Evolutionary conservation across 1,140 invertebrate genomes (phyloP), one percentile per base, ranked within the genome.

Genomic region (Halyomorpha halys): DNA sequence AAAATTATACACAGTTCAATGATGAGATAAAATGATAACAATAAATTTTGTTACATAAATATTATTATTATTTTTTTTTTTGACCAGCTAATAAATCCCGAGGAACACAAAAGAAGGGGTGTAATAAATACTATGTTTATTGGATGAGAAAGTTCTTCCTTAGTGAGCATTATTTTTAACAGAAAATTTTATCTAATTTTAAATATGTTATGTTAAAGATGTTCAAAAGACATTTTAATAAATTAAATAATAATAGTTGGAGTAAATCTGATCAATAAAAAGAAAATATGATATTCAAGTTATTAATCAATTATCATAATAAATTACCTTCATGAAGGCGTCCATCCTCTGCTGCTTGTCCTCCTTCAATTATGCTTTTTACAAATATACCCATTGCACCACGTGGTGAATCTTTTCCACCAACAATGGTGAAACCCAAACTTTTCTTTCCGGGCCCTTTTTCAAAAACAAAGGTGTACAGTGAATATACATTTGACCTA

Each of bases 391-490:
- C 78, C 73, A 94, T 85, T 68, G 83, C 85, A 65, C 91, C 91
- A 76, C 88, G 85, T 0, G 91, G 88, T 23, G 90, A 92, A 74
- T 96, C 91, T 62, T 82, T 80, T 34, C 92, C 92, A 11, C 92
- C 93, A 0, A 95, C 92, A 68, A 96, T 92, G 53, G 89, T 93
- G 71, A 95, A 95, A 9, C 92, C 92, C 21, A 96, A 76, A 0
- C 88, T 89, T 73, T 91, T 92, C 69, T 87, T 87, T 4, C 87
- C 87, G 3, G 82, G 81, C 5, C 90, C 90, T 73, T 94, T 94
- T 70, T 89, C 82, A 69, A 92, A 88, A 0, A 86, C 82, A 0
- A 91, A 84, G 0, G 84, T 87, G 68, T 85, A 80, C 67, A 87
- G 86, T 0, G 83, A 83, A 19, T 84, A 82, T 5, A 83, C 76